Conservation (phyloP, 2,888 invertebrate species). For the Lasius platythorax region DNA sequence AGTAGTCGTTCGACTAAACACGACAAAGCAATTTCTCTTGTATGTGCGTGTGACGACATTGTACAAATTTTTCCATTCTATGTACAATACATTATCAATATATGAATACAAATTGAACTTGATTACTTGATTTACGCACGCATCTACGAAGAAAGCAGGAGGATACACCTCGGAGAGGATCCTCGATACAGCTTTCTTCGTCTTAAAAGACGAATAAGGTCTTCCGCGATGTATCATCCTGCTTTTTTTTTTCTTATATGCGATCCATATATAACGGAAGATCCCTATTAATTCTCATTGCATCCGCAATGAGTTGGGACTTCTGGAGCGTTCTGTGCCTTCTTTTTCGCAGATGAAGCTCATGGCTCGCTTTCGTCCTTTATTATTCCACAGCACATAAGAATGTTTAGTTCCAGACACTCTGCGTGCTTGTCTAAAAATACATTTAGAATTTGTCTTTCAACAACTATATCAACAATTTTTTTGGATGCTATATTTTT, state of each 20-base stretch:
- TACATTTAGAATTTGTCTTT: background rate
- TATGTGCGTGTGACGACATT: background rate
- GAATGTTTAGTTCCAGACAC: slow-evolving; percentile 76
- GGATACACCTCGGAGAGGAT: background rate
- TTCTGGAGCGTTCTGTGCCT: background rate
- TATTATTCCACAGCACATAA: slow-evolving; percentile 75
- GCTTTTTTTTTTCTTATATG: slow-evolving; percentile 1
- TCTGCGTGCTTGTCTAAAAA: slow-evolving; percentile 76
- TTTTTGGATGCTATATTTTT: background rate
- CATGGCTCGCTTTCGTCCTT: slow-evolving; percentile 74
- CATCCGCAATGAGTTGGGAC: slow-evolving; percentile 10
- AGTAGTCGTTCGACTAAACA: background rate
- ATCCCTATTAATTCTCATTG: slow-evolving; percentile 19
- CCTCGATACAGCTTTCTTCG: slow-evolving; percentile 40
- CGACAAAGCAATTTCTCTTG: background rate
- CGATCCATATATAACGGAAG: background rate
- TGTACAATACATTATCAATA: background rate
- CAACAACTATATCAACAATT: background rate
- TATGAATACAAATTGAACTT: background rate
- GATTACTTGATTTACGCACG: background rate
- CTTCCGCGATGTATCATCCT: background rate
- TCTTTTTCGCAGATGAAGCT: slow-evolving; percentile 25
- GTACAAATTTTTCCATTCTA: background rate
- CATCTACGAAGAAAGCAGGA: slow-evolving; percentile 13
- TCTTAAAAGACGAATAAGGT: slow-evolving; percentile 22